Evolutionary conservation across 2,888 invertebrate species (phyloP).

Genomic region (Amblyteles armatorius): DNA sequence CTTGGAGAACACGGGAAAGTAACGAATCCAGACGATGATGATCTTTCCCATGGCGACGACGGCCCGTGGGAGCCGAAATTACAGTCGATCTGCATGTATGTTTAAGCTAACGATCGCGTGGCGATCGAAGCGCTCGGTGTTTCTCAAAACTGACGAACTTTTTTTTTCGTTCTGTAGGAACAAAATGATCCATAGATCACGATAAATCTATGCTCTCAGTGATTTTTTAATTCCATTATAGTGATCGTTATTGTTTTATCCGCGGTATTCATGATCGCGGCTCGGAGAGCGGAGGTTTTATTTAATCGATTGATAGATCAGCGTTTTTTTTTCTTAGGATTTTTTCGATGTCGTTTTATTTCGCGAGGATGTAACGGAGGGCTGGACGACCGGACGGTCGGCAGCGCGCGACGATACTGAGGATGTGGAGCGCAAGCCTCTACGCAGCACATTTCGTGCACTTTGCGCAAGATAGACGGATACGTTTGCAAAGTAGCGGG

Average conservation of each 20-base stretch:
- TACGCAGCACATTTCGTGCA: constrained; percentile 52
- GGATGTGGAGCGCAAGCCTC: constrained; percentile 22
- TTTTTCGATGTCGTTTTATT: not conserved
- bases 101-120: not conserved
- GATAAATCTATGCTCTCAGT: not conserved
- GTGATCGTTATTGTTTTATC: not conserved
- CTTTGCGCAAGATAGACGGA: constrained; percentile 59
- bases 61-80: constrained; percentile 70
- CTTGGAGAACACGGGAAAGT: constrained; percentile 78
- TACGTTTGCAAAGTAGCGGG: constrained; percentile 53
- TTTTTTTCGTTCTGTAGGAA: not conserved
- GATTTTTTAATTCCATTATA: not conserved
- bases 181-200: not conserved
- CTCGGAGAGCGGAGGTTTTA: not conserved
- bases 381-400: constrained; percentile 29
- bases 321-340: not conserved
- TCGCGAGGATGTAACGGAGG: not conserved
- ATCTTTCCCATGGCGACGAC: constrained; percentile 73
- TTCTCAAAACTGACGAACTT: not conserved
- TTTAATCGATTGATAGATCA: not conserved
- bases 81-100: constrained; percentile 6
- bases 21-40: constrained; percentile 77
- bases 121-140: not conserved
- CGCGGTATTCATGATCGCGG: not conserved
- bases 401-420: constrained; percentile 49